A percentile compares a stretch with the other conserved stretches of the same genome.
Evolutionary conservation across 92 coral and sea anemone genomes (phyloP).

Genomic region (Porites divaricata): DNA sequence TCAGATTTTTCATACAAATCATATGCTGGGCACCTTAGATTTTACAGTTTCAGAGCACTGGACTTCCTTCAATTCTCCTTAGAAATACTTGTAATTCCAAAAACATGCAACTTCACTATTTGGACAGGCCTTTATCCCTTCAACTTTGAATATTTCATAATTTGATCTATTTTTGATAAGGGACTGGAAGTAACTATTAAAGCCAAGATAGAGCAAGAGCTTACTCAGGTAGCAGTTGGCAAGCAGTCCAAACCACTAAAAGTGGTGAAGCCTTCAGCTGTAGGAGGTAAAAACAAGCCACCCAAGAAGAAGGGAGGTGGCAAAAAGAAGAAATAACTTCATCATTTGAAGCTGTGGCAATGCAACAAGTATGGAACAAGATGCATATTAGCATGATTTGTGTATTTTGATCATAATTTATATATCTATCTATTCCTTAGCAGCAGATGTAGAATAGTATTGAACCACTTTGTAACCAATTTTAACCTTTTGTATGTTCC

Average conservation of each 20-base stretch:
- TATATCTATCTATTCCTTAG: too few relatives aligned
- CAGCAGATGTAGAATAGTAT: too few relatives aligned
- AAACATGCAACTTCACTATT: too few relatives aligned
- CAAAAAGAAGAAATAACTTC: constrained; percentile 35
- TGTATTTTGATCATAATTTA: background rate
- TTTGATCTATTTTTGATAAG: constrained; percentile 23
- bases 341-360: background rate
- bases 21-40: too few relatives aligned
- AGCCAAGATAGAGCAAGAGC: constrained; percentile 75
- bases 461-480: too few relatives aligned
- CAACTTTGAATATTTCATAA: too few relatives aligned
- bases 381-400: background rate
- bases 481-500: too few relatives aligned
- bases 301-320: constrained; percentile 39
- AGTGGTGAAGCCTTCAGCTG: constrained; percentile 56
- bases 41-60: too few relatives aligned
- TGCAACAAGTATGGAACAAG: background rate
- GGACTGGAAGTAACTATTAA: constrained; percentile 71
- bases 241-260: constrained; percentile 71
- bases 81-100: too few relatives aligned
- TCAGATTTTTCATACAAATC: too few relatives aligned
- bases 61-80: too few relatives aligned
- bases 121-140: background rate
- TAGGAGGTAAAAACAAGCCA: constrained; percentile 27
- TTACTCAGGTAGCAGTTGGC: constrained; percentile 62